Conservation (phyloP, 2,888 invertebrate genomes). For the Embidobia sp. region DNA sequence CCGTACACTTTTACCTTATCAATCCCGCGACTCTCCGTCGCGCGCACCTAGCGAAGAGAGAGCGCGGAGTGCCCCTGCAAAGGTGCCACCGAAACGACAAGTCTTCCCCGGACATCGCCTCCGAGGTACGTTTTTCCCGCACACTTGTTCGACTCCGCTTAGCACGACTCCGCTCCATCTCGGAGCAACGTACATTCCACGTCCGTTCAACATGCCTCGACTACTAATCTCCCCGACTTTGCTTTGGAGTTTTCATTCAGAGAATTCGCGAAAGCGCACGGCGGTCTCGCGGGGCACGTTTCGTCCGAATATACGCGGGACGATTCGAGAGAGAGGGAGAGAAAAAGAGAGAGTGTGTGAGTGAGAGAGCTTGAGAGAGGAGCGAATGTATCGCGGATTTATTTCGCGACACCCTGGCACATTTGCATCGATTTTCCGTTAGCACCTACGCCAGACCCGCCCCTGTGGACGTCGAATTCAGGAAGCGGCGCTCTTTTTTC, state of each 20-base stretch:
- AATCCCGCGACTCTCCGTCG: constrained; percentile 67
- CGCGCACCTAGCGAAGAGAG: constrained; percentile 62
- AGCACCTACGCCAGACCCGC: constrained; percentile 68
- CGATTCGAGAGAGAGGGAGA: too few species aligned
- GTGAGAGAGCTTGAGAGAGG: too few species aligned
- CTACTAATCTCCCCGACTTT: too few species aligned
- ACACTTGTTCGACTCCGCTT: too few species aligned
- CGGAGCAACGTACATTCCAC: too few species aligned
- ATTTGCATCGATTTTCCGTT: constrained; percentile 72
- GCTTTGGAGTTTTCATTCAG: too few species aligned
- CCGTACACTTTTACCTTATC: constrained; percentile 68
- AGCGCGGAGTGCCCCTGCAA: constrained; percentile 57
- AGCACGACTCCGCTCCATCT: too few species aligned
- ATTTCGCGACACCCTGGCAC: constrained; percentile 40
- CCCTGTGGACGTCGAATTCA: constrained; percentile 55
- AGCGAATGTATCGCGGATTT: neutral
- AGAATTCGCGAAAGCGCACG: too few species aligned
- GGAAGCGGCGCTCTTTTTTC: constrained; percentile 21
- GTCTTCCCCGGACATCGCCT: constrained; percentile 58
- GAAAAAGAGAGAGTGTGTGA: too few species aligned
- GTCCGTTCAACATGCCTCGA: too few species aligned
- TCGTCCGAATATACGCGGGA: too few species aligned
- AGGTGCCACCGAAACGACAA: constrained; percentile 56
- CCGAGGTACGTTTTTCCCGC: constrained; percentile 53
- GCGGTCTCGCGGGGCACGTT: too few species aligned